phyloP scores from a whole-genome alignment of 1,140 invertebrate genomes.

The Lineus longissimus region DNA sequence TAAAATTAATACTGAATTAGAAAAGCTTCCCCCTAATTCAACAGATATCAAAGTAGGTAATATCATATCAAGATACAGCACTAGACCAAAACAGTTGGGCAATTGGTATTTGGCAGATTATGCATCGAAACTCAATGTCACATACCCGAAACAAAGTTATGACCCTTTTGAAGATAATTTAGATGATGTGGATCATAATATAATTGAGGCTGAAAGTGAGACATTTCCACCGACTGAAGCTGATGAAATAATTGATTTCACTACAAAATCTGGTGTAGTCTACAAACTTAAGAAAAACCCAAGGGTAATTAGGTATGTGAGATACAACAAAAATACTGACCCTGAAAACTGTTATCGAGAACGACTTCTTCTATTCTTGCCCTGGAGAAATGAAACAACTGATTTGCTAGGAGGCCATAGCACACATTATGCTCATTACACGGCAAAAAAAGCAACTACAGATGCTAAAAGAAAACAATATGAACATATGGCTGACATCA shows the following conservation, averaged over 20 bases:
- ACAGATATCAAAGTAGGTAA: not conserved
- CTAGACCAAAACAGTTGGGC: not conserved
- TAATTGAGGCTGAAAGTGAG: no score
- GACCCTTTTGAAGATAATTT: not conserved
- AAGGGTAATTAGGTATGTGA: not conserved
- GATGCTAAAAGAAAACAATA: no score
- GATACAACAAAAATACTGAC: not conserved
- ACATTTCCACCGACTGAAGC: no score
- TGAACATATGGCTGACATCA: no score
- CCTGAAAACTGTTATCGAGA: not conserved
- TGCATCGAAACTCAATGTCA: not conserved
- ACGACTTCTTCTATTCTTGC: not conserved
- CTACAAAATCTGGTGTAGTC: no score
- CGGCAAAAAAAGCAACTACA: no score
- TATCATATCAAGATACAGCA: not conserved
- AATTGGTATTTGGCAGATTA: conserved; percentile 6
- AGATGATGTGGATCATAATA: not conserved
- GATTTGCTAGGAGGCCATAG: not conserved
- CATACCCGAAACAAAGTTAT: not conserved
- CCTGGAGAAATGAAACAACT: not conserved
- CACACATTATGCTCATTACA: not conserved
- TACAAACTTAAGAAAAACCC: not conserved
- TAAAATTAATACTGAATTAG: not conserved
- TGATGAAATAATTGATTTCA: no score
- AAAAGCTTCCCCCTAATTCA: not conserved